phyloP scores from a whole-genome alignment of 2,113 vertebrate species.

The Menura novaehollandiae region DNA sequence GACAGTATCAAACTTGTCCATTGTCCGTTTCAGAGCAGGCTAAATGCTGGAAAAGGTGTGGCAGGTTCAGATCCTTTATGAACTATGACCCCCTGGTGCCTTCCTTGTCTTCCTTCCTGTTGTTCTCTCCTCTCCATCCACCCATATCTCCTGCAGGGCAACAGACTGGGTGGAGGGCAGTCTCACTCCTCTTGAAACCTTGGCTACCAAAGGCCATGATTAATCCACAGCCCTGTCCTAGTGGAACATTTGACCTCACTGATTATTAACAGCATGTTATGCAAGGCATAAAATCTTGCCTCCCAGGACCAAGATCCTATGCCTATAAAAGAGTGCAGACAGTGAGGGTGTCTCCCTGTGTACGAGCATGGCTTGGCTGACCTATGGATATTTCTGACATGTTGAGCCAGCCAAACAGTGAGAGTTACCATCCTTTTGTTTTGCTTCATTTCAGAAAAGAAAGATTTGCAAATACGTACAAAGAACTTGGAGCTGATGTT shows the following conservation, averaged over 20 bases:
- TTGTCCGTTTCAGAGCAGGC: background rate
- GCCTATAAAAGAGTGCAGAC: fast-evolving
- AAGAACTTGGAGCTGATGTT: background rate
- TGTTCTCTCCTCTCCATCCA: background rate
- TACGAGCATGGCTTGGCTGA: fast-evolving
- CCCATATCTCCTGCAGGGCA: background rate
- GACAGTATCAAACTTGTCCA: background rate
- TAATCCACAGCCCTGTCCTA: background rate
- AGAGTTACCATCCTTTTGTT: background rate
- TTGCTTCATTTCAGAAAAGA: background rate
- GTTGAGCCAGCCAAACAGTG: fast-evolving
- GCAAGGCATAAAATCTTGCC: background rate
- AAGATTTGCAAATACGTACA: background rate
- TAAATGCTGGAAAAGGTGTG: background rate
- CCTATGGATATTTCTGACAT: background rate
- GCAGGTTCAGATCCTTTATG: background rate
- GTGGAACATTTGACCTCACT: background rate
- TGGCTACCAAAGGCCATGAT: background rate
- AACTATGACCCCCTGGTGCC: background rate
- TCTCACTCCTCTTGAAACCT: background rate
- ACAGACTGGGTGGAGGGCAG: fast-evolving
- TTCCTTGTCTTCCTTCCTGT: background rate
- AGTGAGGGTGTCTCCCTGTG: background rate
- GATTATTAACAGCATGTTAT: background rate
- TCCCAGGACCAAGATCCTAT: background rate